Evolutionary conservation across 2,797 vertebrate genomes (phyloP).

Genomic region (Gallinago nigripennis): DNA sequence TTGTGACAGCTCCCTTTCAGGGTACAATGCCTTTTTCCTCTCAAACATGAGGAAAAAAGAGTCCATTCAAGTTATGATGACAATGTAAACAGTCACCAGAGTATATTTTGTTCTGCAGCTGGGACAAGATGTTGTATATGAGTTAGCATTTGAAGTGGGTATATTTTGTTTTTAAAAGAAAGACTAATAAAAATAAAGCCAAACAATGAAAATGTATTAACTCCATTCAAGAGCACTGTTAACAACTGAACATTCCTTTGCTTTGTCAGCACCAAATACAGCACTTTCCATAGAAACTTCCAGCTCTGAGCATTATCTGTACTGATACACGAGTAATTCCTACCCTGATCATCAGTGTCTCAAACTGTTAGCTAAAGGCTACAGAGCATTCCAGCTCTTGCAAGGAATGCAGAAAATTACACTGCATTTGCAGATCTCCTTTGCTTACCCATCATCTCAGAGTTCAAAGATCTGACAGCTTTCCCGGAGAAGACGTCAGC

Average conservation of each 20-base stretch:
- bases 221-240: background rate
- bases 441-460: background rate
- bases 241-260: background rate
- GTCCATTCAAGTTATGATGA: background rate
- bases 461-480: background rate
- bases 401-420: background rate
- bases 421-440: background rate
- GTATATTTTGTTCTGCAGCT: background rate
- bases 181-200: background rate
- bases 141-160: background rate
- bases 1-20: background rate
- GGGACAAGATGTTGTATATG: background rate
- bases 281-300: background rate
- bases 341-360: accelerated
- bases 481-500: background rate
- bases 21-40: background rate
- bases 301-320: background rate
- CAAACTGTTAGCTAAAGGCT: background rate
- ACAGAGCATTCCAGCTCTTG: background rate
- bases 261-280: background rate
- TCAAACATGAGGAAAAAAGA: background rate
- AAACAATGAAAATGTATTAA: background rate
- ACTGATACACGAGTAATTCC: background rate
- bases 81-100: background rate
- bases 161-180: background rate